These are phyloP conservation scores for Ochlodes sylvanus DNA, from an alignment of 2,888 invertebrate species.

Conservation along the genomic window DNA sequence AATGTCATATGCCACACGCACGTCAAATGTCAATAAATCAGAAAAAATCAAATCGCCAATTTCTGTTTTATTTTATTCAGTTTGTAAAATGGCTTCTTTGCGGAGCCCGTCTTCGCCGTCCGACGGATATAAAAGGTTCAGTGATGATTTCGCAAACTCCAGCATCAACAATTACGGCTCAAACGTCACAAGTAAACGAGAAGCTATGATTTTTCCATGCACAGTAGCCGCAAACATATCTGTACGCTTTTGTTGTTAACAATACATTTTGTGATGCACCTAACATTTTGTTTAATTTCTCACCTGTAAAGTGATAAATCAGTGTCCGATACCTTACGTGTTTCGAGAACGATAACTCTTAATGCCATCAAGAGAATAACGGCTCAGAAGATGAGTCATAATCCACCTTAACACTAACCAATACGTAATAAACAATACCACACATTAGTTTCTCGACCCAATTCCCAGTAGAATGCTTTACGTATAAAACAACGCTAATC, in stretches of 20 bases:
- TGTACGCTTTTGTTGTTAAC: slow-evolving; percentile 80
- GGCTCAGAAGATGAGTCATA: slow-evolving; percentile 74
- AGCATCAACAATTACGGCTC: slow-evolving; percentile 87
- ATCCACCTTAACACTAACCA: slow-evolving; percentile 52
- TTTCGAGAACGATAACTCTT: slow-evolving; percentile 55
- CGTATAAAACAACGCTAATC: slow-evolving; percentile 37
- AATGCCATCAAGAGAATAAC: slow-evolving; percentile 55
- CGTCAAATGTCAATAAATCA: slow-evolving; percentile 33
- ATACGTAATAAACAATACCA: slow-evolving; percentile 53
- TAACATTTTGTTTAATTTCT: slow-evolving; percentile 77
- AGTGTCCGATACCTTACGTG: slow-evolving; percentile 47
- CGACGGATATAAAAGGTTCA: slow-evolving; percentile 87
- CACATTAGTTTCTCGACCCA: slow-evolving; percentile 50
- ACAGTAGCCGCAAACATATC: slow-evolving; percentile 74
- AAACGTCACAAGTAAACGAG: slow-evolving; percentile 85
- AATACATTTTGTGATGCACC: slow-evolving; percentile 74
- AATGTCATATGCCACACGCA: slow-evolving; percentile 34
- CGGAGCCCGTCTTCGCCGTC: slow-evolving; percentile 85
- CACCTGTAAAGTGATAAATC: slow-evolving; percentile 55
- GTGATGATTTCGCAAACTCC: slow-evolving; percentile 85
- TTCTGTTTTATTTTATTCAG: not conserved
- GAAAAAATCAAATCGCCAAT: slow-evolving; percentile 55
- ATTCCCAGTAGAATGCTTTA: slow-evolving; percentile 46
- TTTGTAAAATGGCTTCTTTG: slow-evolving; percentile 82
- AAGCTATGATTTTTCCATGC: slow-evolving; percentile 74